Percentiles rank a stretch among this genome's conserved stretches.
These are phyloP conservation scores for Microhierax caerulescens DNA, from an alignment of 2,797 vertebrate genomes.

Conservation along the genomic window DNA sequence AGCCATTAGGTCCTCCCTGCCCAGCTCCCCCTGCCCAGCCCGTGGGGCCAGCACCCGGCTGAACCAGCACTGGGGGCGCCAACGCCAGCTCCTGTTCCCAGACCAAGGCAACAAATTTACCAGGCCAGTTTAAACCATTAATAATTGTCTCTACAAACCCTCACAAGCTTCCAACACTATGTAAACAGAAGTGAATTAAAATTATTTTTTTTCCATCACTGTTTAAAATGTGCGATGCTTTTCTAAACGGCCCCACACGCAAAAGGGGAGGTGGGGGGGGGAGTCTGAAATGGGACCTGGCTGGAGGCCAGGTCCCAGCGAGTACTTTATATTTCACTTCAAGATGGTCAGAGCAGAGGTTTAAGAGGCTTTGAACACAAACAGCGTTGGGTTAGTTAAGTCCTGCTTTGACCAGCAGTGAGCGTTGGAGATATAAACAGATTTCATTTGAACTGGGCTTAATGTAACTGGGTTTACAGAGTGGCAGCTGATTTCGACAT, in stretches of 20 bases:
- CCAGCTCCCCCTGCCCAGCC: accelerated
- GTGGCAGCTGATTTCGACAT: not conserved
- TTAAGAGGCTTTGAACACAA: constrained; percentile 43
- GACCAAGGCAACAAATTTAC: not conserved
- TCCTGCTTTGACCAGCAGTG: not conserved
- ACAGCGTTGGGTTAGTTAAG: not conserved
- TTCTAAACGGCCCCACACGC: not conserved
- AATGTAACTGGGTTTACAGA: constrained; percentile 48
- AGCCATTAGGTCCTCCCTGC: not conserved
- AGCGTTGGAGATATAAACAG: constrained; percentile 43
- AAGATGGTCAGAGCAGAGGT: not conserved
- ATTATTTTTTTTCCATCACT: constrained; percentile 21
- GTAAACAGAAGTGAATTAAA: constrained; percentile 52
- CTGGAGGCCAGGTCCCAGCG: not conserved
- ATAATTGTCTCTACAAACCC: not conserved
- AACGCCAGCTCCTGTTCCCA: not conserved
- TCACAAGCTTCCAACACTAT: not conserved
- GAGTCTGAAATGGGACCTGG: not conserved
- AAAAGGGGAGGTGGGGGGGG: not conserved
- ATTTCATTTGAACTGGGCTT: constrained; percentile 2
- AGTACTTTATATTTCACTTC: constrained; percentile 10
- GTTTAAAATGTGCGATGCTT: not conserved
- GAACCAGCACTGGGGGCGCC: accelerated
- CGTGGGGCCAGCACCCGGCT: accelerated
- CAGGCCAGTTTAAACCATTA: not conserved